Base-by-base conservation (phyloP, 1,140 invertebrate species). In the Thaumatotibia leucotreta region DNA sequence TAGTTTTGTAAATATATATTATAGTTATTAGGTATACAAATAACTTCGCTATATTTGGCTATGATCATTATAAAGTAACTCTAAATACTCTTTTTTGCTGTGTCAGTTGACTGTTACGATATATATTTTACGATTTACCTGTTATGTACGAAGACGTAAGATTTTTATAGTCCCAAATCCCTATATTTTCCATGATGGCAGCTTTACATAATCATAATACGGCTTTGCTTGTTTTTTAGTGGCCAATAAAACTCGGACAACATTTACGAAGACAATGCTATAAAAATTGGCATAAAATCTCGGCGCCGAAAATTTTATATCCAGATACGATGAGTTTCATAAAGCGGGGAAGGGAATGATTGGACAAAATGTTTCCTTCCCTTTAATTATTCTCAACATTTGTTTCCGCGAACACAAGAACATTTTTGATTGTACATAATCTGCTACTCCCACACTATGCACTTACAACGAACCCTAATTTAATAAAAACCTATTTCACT, bases 271-370 rank as follows among this genome's bases (percentile, higher is more conserved):
- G 84, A 86, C 86, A 88, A 83, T 86, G 79, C 74, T 71, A 82
- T 86, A 88, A 88, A 86, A 88, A 81, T 85, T 79, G 82, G 75
- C 78, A 85, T 88, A 88, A 87, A 88, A 87, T 86, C 79, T 77
- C 78, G 83, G 79, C 84, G 83, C 83, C 82, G 79, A 87, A 86
- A 82, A 76, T 81, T 86, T 87, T 87, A 80, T 80, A 76, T 65
- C 73, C 65, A 65, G 67, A 73, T 82, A 83, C 72, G 78, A 72
- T 77, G 67, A 73, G 73, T 70, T 82, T 84, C 81, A 82, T 84
- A 86, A 84, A 82, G 63, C 77, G 70, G 70, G 75, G 73, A 67
- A 63, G 73, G 66, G 73, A 80, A 82, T 83, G 64, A 85, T 84
- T 82, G 79, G 73, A 74, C 75, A 68, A 78, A 80, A 77, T 74